These are phyloP conservation scores for Leptarthrus brevirostris DNA, from an alignment of 2,888 invertebrate species.

Conservation along the genomic window DNA sequence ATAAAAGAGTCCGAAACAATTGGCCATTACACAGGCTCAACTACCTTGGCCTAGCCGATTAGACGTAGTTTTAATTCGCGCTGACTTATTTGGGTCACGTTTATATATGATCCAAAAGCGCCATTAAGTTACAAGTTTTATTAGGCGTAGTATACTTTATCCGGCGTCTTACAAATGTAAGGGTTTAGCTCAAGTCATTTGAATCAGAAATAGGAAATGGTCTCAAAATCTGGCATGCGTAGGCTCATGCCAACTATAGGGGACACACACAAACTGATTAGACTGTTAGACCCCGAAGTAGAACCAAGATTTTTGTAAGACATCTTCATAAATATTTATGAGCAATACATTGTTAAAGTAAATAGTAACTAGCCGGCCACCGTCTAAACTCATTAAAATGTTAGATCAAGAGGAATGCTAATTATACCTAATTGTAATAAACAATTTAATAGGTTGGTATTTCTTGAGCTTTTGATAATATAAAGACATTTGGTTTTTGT, in stretches of 20 bases:
- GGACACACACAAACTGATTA: slow-evolving; percentile 3
- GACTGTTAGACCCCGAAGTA: not conserved
- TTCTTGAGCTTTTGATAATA: too few relatives aligned
- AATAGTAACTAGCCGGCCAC: slow-evolving; percentile 14
- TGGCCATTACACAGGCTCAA: slow-evolving; percentile 28
- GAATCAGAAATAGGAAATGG: too few relatives aligned
- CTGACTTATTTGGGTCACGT: slow-evolving; percentile 7
- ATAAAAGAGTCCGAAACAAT: slow-evolving; percentile 34
- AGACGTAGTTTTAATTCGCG: not conserved
- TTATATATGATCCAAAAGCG: slow-evolving; percentile 11
- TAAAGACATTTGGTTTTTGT: too few relatives aligned
- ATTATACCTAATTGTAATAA: slow-evolving; percentile 9
- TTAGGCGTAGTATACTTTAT: too few relatives aligned
- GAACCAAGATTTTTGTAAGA: slow-evolving; percentile 13
- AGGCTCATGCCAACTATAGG: slow-evolving; percentile 11
- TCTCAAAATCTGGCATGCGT: too few relatives aligned
- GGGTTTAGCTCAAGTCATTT: too few relatives aligned
- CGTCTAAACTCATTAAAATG: slow-evolving; percentile 36
- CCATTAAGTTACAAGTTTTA: slow-evolving; percentile 31
- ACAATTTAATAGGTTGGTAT: too few relatives aligned
- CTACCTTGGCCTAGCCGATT: not conserved
- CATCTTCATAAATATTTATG: slow-evolving; percentile 31
- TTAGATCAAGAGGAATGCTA: slow-evolving; percentile 1
- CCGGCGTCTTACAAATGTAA: too few relatives aligned
- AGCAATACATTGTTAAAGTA: slow-evolving; percentile 15